These are phyloP conservation scores for Pseudochaenichthys georgianus DNA, from an alignment of 2,797 vertebrate genomes.

Conservation along the genomic window DNA sequence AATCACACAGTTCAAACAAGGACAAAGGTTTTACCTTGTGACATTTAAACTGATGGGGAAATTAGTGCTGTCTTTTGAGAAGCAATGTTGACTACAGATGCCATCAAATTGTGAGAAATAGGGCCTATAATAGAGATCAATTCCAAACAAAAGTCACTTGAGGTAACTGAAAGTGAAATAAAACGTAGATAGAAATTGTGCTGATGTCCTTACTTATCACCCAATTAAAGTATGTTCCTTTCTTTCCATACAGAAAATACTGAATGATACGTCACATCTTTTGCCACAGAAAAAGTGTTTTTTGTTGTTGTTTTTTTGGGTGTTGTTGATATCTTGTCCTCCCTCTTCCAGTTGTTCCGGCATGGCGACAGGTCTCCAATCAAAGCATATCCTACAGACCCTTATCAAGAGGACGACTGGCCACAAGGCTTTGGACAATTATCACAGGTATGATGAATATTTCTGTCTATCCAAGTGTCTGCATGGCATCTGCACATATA, in stretches of 20 bases:
- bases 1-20: conserved; percentile 10
- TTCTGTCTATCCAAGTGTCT: too few relatives aligned
- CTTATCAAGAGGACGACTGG: conserved; percentile 90
- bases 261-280: neutral
- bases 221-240: too few relatives aligned
- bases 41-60: neutral
- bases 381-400: conserved; percentile 88
- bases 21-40: neutral
- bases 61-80: neutral
- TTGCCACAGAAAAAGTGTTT: too few relatives aligned
- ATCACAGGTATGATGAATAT: conserved; percentile 82
- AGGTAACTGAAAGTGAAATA: neutral
- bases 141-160: neutral
- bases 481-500: too few relatives aligned
- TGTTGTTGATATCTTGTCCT: neutral
- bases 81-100: neutral
- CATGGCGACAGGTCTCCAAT: conserved; percentile 93
- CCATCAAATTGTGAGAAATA: neutral
- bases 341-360: conserved; percentile 86
- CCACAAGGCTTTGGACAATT: conserved; percentile 95
- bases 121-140: neutral
- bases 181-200: too few relatives aligned
- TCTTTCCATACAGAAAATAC: neutral
- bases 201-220: too few relatives aligned
- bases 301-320: neutral